Base-by-base conservation (phyloP, 2,888 invertebrate species). In the Rhimphoctona megacephalus region DNA sequence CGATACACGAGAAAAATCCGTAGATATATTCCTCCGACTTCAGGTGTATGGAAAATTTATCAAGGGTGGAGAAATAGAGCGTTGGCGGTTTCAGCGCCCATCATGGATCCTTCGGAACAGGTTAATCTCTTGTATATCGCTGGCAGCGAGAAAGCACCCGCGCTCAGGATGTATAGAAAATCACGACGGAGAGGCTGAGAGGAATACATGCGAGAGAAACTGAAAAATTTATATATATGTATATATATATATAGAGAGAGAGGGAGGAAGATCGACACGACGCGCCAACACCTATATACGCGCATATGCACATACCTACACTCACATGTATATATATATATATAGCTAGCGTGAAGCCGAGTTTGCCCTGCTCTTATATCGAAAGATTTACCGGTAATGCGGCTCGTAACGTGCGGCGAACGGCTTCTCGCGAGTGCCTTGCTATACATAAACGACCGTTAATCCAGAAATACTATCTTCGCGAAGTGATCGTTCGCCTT, bases 401-500 rank as follows among this genome's bases (percentile, higher is more conserved):
- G 90, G 81, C 91, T 91, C 91, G 91, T 92, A 91, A 92, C 90
- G 89, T 91, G 89, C 85, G 79, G 89, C 88, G 85, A 89, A 79
- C 87, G 84, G 85, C 85, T 83, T 74, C 86, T 87, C 87, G 88
- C 85, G 90, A 87, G 89, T 89, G 88, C 88, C 86, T 72, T 87
- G 72, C 82, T 83, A 86, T 89, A 88, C 91, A 90, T 89, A 90
- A 93, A 92, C 91, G 92, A 90, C 89, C 90, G 92, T 91, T 93
- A 92, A 92, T 93, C 92, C 90, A 88, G 92, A 92, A 92, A 92
- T 91, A 91, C 91, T 91, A 91, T 91, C 91, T 90, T 88, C 89
- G 78, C 83, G 81, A 69, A 81, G 81, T 83, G 85, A 85, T 83
- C 76, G 46, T 70, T 78, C 85, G 78, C 86, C 22, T 69, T 54